Conservation (phyloP, 92 coral and sea anemone species). For the Muricea muricata region DNA sequence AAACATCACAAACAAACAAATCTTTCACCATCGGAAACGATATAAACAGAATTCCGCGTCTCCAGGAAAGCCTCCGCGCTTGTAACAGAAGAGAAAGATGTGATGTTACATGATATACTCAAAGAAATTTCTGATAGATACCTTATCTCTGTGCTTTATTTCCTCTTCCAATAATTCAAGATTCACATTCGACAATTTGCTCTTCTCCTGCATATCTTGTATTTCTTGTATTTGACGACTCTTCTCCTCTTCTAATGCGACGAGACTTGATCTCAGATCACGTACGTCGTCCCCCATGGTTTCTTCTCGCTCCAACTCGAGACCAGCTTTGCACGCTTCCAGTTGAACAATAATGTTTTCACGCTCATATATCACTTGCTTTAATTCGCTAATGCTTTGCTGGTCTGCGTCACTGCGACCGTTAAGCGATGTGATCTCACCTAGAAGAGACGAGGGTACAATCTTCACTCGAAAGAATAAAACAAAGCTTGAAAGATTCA, state of each 20-base stretch:
- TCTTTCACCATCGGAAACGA: not conserved
- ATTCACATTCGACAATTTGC: not conserved
- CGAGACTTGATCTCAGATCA: constrained; percentile 22
- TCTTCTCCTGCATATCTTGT: constrained; percentile 9
- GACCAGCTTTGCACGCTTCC: constrained; percentile 15
- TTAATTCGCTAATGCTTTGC: not conserved
- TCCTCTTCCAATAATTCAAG: not conserved
- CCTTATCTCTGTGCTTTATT: not conserved
- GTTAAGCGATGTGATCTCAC: not conserved
- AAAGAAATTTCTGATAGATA: not conserved
- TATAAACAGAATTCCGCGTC: no score
- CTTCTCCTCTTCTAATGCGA: constrained; percentile 18
- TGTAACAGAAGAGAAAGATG: no score
- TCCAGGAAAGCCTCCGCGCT: no score
- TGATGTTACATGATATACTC: no score
- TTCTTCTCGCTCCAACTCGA: not conserved
- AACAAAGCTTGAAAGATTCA: not conserved
- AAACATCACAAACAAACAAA: no score
- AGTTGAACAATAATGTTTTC: constrained; percentile 11
- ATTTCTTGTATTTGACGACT: not conserved
- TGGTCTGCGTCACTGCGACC: constrained; percentile 2
- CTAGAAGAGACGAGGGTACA: no score
- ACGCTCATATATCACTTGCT: not conserved
- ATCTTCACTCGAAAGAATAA: no score
- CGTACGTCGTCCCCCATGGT: not conserved